Evolutionary conservation across 1,140 invertebrate species (phyloP), one percentile per base, ranked within the genome.

Genomic region (Aricia agestis): DNA sequence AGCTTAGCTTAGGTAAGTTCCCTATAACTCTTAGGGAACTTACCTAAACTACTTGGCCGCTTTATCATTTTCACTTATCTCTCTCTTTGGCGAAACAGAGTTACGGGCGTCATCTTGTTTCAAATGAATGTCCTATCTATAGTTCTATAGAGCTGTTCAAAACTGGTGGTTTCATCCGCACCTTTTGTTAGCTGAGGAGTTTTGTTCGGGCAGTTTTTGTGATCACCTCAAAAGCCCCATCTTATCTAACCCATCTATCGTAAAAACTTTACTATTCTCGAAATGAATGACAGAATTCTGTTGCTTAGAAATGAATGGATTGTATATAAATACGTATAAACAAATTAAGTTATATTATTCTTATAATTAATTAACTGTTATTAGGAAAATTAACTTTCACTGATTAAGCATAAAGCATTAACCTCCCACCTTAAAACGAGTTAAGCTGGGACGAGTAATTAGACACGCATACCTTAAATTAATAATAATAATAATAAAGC

Each of bases 111-210:
- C 1, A 25, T 25, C 25, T 25, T 25, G 25, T 25, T 25, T 25
- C 25, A 25, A 25, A 15, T 52, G 4, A 52, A 52, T 52, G 10
- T 10, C 11, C 10, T 15, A 52, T 52, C 45, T 52, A 52, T 13
- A 52, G 3, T 15, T 52, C 13, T 52, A 52, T 15, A 52, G 10
- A 52, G 10, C 45, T 52, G 13, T 52, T 89, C 83, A 86, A 89
- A 89, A 91, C 81, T 79, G 78, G 72, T 80, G 75, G 81, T 85
- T 87, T 83, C 82, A 85, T 85, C 84, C 84, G 83, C 79, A 80
- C 78, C 76, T 89, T 88, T 89, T 84, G 89, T 87, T 81, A 87
- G 77, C 88, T 83, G 83, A 85, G 82, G 86, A 84, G 83, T 85
- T 84, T 81, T 80, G 79, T 86, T 82, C 79, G 80, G 77, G 82